A percentile compares a stretch with the other conserved stretches of the same genome.
Evolutionary conservation across 2,888 invertebrate genomes (phyloP).

Genomic region (Mayetiola destructor): DNA sequence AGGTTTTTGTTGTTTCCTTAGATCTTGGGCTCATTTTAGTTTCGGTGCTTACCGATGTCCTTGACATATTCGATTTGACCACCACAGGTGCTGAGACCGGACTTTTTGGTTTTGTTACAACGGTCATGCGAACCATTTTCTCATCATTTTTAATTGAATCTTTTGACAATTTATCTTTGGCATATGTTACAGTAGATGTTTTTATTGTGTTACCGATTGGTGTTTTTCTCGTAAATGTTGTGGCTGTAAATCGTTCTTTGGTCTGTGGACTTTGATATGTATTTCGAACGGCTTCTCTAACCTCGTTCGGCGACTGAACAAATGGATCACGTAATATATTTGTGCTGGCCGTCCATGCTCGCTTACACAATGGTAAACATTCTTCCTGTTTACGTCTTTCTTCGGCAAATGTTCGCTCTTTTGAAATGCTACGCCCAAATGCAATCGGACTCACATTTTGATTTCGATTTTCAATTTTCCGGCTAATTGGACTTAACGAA

Average conservation of each 20-base stretch:
- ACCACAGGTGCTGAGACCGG: not conserved
- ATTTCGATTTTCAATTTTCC: conserved; percentile 25
- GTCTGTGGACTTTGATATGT: conserved; percentile 27
- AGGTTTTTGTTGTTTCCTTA: conserved; percentile 13
- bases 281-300: conserved; percentile 37
- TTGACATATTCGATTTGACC: conserved; percentile 4
- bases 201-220: conserved; percentile 32
- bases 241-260: conserved; percentile 22
- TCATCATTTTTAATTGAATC: conserved; percentile 26
- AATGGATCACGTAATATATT: conserved; percentile 38
- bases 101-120: conserved; percentile 24
- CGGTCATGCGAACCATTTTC: conserved; percentile 35
- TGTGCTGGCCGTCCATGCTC: conserved; percentile 33
- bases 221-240: conserved; percentile 20
- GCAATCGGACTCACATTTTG: conserved; percentile 35
- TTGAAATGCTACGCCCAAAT: conserved; percentile 36
- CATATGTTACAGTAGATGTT: conserved; percentile 32
- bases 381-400: conserved; percentile 39
- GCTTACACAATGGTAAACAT: conserved; percentile 26
- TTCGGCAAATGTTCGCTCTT: conserved; percentile 44
- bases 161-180: conserved; percentile 27
- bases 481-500: conserved; percentile 29
- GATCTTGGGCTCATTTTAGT: not conserved
- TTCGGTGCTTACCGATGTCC: conserved; percentile 5
- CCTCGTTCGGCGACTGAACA: conserved; percentile 44